Percentiles rank a stretch among this genome's conserved stretches.
phyloP scores from a whole-genome alignment of 2,797 vertebrate species.

The Sebastes melanostomus region DNA sequence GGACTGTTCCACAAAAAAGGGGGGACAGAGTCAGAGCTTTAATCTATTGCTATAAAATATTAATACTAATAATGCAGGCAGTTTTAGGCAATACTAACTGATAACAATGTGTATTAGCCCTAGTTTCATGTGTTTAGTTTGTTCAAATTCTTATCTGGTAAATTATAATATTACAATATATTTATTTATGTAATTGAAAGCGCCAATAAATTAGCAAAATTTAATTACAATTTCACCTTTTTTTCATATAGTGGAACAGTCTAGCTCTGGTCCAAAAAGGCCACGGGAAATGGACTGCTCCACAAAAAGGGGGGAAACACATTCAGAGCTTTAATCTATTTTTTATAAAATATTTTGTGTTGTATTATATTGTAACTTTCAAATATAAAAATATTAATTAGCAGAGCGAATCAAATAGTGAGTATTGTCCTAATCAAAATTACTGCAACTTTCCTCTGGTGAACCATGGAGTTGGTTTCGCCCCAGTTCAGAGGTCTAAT shows the following conservation, averaged over 20 bases:
- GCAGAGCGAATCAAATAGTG: background rate
- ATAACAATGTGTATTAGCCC: background rate
- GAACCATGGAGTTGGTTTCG: conserved; percentile 38
- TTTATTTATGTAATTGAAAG: background rate
- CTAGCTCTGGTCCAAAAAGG: conserved; percentile 35
- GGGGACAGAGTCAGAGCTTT: background rate
- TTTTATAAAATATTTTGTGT: too few species aligned
- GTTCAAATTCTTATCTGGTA: accelerated
- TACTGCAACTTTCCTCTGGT: background rate
- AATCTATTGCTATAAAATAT: background rate
- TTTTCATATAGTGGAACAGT: conserved; percentile 53
- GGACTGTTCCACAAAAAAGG: conserved; percentile 38
- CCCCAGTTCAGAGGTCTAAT: conserved; percentile 1
- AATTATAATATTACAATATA: accelerated
- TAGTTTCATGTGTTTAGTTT: background rate
- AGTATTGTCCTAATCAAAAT: background rate
- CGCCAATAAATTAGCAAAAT: background rate
- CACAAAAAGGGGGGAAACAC: conserved; percentile 16
- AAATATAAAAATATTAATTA: background rate
- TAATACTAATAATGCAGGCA: background rate
- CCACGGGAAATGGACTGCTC: conserved; percentile 52
- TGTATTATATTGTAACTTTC: accelerated
- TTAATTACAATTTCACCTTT: conserved; percentile 8
- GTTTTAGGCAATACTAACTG: background rate
- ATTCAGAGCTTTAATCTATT: background rate